Percentiles rank a stretch among this genome's conserved stretches.
phyloP scores from a whole-genome alignment of 2,888 invertebrate species.

The Aplocera efformata region DNA sequence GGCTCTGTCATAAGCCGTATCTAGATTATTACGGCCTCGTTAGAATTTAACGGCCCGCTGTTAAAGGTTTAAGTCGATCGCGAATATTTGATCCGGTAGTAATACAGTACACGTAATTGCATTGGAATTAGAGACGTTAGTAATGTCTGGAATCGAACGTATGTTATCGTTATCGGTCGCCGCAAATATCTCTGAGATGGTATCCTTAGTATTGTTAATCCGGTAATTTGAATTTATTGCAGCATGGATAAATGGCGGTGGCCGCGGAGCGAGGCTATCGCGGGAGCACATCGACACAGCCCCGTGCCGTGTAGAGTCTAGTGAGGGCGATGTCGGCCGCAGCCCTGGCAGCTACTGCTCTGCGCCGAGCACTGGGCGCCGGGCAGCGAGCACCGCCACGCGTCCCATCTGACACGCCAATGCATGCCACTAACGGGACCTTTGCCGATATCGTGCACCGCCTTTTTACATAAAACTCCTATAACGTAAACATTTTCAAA shows the following conservation, averaged over 20 bases:
- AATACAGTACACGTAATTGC: slow-evolving; percentile 18
- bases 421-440: slow-evolving; percentile 34
- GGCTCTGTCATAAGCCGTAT: slow-evolving; percentile 35
- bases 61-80: slow-evolving; percentile 38
- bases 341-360: slow-evolving; percentile 31
- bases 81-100: slow-evolving; percentile 10
- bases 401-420: slow-evolving; percentile 47
- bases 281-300: slow-evolving; percentile 60
- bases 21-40: slow-evolving; percentile 43
- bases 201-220: slow-evolving; percentile 79
- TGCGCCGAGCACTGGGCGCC: slow-evolving; percentile 27
- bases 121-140: slow-evolving; percentile 12
- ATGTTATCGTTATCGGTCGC: slow-evolving; percentile 47
- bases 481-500: slow-evolving; percentile 15
- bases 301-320: slow-evolving; percentile 38
- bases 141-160: slow-evolving; percentile 28
- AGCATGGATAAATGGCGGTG: slow-evolving; percentile 74
- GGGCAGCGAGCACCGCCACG: slow-evolving; percentile 25
- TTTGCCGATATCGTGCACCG: slow-evolving; percentile 5
- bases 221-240: slow-evolving; percentile 81
- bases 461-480: slow-evolving; percentile 8
- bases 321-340: slow-evolving; percentile 37
- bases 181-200: slow-evolving; percentile 60
- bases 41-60: slow-evolving; percentile 42
- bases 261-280: slow-evolving; percentile 61